Base-by-base conservation (phyloP, 2,888 invertebrate species). In the Odontomyia ornata region DNA sequence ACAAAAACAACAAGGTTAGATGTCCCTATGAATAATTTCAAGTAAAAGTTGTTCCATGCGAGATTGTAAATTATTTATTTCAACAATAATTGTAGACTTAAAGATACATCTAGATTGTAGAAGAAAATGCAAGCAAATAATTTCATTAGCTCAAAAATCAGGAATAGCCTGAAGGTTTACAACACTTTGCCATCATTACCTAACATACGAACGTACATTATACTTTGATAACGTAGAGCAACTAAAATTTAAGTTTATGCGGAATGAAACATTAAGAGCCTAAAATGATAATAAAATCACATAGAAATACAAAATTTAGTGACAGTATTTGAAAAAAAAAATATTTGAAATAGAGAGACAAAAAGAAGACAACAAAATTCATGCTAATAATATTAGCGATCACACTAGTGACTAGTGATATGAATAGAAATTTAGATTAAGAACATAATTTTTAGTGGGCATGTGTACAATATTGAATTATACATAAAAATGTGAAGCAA, bases 241-340 rank as follows among this genome's bases (percentile, higher is more conserved):
- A 5, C 13, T 52, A 52, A 60, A 60, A 46, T 36, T 36, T 5
- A 25, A 25, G 69, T 36, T 36, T 5, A 25, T 47, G 69, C 47
- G 46, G 64, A 36, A n/a, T 3, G 46, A 64, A 62, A 75, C 64
- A 30, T 60, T 27, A 60, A 75, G 75, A 75, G 64, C 64, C 64
- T 64, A 75, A 75, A 75, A 60, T 18, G 64, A 75, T 64, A 75
- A 75, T 75, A 75, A 75, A 62, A 27, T 28, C 25, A 46, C 46
- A 4, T 25, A 47, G 18, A 43, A 75, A 47, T 56, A 56, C 30
- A 64, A 62, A 64, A 0, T 52, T 25, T 43, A 62, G 25, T 25
- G 23, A 27, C 60, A 30, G 28, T 25, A 71, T 21, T 25, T 30
- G 62, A 30, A 73, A 4, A 7, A 18, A 69, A 43, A 56, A 72